Base-by-base conservation (phyloP, 2,797 vertebrate genomes). In the Tarsius wallacei region DNA sequence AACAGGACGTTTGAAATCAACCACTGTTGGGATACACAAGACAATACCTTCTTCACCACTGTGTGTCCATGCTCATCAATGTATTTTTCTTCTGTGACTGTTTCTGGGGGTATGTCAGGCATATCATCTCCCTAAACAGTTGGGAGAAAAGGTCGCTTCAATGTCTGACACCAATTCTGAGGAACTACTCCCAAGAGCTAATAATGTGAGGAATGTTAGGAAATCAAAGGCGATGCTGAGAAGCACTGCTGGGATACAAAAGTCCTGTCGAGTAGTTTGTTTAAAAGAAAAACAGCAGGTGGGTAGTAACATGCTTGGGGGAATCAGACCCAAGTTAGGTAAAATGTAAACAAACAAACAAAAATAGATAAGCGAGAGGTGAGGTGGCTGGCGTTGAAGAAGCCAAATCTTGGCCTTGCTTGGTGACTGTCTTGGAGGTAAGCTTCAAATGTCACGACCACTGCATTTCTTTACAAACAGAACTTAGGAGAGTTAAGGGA, bases 51-150 rank as follows among this genome's bases (percentile, higher is more conserved):
- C 98, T 99, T 99, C 22, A 99, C 98, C n/a, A 99, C 99, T 22
- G 99, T 99, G 98, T 99, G 99, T 63, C 99, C 99, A 0, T 99
- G 98, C 94, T 99, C 99, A 61, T 99, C 99, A 1, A 98, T 99
- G 89, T 99, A 99, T 86, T 99, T 99, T 98, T 99, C 99, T 93
- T 99, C 99, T 5, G 99, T 99, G 97, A 99, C 99, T 0, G 99
- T 99, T 98, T 99, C 99, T 31, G 99, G 98, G 63, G 99, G 99
- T 91, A 99, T 99, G 61, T 99, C 99, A 89, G 99, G 99, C 96
- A 99, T 98, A 12, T 99, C 98, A 33, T 99, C 99, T 1, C 99
- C 99, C 99, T 99, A 96, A 49, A 92, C 0, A 0, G 3, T 94
- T 49, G 97, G 96, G 71, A 98, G 81, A 85, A 86, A 63, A 51